A percentile compares a stretch with the other conserved stretches of the same genome.
Evolutionary conservation across 2,113 vertebrate genomes (phyloP).

Genomic region (Poecilia latipinna): DNA sequence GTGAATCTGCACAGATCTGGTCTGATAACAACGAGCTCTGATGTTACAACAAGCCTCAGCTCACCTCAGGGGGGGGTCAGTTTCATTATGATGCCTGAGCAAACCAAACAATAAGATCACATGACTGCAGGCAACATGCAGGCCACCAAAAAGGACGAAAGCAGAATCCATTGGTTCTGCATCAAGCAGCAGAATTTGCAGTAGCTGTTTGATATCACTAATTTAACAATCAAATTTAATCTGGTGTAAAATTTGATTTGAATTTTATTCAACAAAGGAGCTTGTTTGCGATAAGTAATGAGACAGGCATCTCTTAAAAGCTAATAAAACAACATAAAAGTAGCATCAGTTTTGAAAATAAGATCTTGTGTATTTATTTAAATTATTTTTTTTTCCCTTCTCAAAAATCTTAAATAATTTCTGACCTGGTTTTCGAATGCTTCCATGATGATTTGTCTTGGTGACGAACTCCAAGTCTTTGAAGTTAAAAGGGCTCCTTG

Average conservation of each 20-base stretch:
- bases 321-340: not conserved
- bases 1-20: slow-evolving; percentile 9
- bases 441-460: not conserved
- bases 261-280: not conserved
- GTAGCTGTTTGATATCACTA: not conserved
- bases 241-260: not conserved
- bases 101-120: not conserved
- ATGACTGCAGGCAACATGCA: not conserved
- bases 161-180: not conserved
- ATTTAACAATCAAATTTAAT: not conserved
- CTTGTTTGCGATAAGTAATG: not conserved
- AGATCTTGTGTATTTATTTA: not conserved
- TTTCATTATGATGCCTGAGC: slow-evolving; percentile 51
- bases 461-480: not conserved
- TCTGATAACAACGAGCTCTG: not conserved
- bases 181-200: not conserved
- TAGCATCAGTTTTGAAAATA: not conserved
- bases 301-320: not conserved
- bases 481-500: not conserved
- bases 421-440: not conserved
- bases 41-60: slow-evolving; percentile 16
- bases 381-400: not conserved
- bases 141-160: slow-evolving; percentile 1
- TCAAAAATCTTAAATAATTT: not conserved
- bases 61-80: slow-evolving; percentile 5